Base-by-base conservation (phyloP, 2,888 invertebrate species). In the Scrobipalpa costella region DNA sequence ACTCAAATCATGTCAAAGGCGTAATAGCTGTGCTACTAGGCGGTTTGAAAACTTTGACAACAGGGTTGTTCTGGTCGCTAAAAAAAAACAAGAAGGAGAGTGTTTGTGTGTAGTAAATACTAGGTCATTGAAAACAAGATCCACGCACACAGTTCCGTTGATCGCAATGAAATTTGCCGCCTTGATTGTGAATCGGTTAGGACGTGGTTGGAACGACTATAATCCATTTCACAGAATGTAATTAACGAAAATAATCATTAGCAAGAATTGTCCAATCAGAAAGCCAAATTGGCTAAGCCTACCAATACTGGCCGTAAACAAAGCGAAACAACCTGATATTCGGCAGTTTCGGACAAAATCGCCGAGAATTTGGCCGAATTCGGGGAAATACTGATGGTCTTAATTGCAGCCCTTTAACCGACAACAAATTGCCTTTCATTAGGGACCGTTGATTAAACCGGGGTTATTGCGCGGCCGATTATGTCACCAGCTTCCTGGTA, bases 381-480 rank as follows among this genome's bases (percentile, higher is more conserved):
- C n/a, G 55, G 34, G 27, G 71, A 79, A 81, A 81, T 83, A 81
- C 79, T 71, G 72, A 69, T 75, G 74, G 75, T 75, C 80, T 79
- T 85, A 83, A 84, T 83, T 83, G 80, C 80, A 73, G 74, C 80
- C 80, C 80, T 81, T 81, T 81, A 77, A 77, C 79, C 73, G 74
- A 75, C 73, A 76, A 80, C 77, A 75, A 79, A 83, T 83, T 78
- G 80, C 77, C 77, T 82, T 81, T 81, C 81, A 84, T 84, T 83
- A 80, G 68, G 65, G 69, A 72, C 66, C 79, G 78, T 75, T 84
- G 78, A 83, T 83, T 84, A 80, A 79, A 78, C 69, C 71, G 63
- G 60, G 63, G 71, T 67, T 69, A 73, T 74, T 70, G 72, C 71
- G 55, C 52, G 61, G 55, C 60, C n/a, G 68, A 68, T 67, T 68